phyloP scores from a whole-genome alignment of 2,113 vertebrate species.

The human (Homo sapiens) region GRCh38 chr5:81724501-81725000 shows the following conservation, averaged over 20 bases:
- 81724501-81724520: background rate
- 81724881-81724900: background rate
- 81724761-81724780: background rate
- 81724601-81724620: background rate
- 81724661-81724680: background rate
- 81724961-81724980: background rate
- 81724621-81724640: background rate
- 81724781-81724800: background rate
- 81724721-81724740: background rate
- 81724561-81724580: background rate
- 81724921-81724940: background rate
- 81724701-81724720: background rate
- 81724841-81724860: background rate
- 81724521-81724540: background rate
- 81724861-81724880: background rate
- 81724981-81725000: background rate
- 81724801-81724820: background rate
- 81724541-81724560: background rate
- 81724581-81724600: background rate
- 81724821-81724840: background rate
- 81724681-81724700: background rate
- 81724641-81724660: background rate
- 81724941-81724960: background rate
- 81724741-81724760: background rate
- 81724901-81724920: background rate